Conservation (phyloP, 2,797 vertebrate species). For the Scolopax bukidnonensis region DNA sequence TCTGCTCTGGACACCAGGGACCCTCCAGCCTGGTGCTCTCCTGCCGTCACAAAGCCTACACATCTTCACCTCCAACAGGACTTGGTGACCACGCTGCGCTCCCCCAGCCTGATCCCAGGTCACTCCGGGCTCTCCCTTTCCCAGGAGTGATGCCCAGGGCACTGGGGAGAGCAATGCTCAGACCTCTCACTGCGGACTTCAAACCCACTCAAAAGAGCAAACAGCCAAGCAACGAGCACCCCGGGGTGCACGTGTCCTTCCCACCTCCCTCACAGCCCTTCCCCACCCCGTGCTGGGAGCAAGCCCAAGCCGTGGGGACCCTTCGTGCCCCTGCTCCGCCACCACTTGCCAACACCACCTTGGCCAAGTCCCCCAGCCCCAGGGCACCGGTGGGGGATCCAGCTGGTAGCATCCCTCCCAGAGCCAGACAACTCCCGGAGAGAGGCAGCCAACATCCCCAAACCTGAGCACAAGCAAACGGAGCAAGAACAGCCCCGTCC, state of each 20-base stretch:
- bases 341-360: rapidly evolving
- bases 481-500: rapidly evolving
- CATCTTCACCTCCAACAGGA: rapidly evolving
- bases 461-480: rapidly evolving
- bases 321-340: background rate
- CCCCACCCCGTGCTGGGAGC: rapidly evolving
- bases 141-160: background rate
- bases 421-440: background rate
- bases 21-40: background rate
- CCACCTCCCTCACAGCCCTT: background rate
- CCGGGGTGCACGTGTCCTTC: rapidly evolving
- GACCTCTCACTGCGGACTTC: background rate
- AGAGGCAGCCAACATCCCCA: background rate
- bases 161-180: background rate
- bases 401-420: background rate
- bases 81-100: background rate
- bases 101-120: background rate
- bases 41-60: background rate
- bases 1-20: background rate
- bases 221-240: background rate
- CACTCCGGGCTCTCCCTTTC: background rate
- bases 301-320: rapidly evolving
- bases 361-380: background rate
- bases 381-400: background rate
- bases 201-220: background rate